Evolutionary conservation across 2,888 invertebrate genomes (phyloP).

Genomic region (Eretmocerus hayati): DNA sequence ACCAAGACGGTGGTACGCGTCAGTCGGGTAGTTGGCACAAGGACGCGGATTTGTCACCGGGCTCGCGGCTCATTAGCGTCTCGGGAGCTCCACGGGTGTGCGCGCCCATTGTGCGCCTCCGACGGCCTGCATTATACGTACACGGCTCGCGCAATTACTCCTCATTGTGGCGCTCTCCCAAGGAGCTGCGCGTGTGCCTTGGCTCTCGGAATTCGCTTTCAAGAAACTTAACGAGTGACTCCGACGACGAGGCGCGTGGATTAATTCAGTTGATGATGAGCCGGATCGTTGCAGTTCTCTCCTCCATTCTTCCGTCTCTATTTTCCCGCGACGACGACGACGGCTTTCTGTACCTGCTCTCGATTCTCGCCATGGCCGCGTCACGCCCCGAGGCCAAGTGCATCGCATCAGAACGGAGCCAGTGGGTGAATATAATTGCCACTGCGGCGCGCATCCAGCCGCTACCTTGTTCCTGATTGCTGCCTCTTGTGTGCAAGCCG

Average conservation of each 20-base stretch:
- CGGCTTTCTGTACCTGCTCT: no score
- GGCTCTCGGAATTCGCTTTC: slow-evolving; percentile 17
- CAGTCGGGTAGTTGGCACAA: no score
- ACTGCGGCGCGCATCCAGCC: not conserved
- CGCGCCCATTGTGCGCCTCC: not conserved
- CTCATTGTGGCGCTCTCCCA: slow-evolving; percentile 13
- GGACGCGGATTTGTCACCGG: slow-evolving; percentile 23
- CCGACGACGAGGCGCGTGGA: not conserved
- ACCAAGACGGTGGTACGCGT: no score
- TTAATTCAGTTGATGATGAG: slow-evolving; percentile 21
- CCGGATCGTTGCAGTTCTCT: slow-evolving; percentile 12
- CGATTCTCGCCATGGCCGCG: no score
- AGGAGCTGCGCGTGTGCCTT: not conserved
- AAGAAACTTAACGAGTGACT: slow-evolving; percentile 20
- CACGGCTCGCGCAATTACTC: slow-evolving; percentile 14
- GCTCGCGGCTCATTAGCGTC: slow-evolving; percentile 20
- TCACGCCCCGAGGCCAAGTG: no score
- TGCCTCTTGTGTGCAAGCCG: no score
- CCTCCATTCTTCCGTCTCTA: not conserved
- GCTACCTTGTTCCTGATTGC: not conserved
- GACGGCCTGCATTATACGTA: not conserved
- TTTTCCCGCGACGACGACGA: no score
- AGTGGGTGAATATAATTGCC: slow-evolving; percentile 9
- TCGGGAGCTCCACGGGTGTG: not conserved
- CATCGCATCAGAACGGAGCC: no score